Base-by-base conservation (phyloP, 2,888 invertebrate genomes). In the Bedellia somnulentella region DNA sequence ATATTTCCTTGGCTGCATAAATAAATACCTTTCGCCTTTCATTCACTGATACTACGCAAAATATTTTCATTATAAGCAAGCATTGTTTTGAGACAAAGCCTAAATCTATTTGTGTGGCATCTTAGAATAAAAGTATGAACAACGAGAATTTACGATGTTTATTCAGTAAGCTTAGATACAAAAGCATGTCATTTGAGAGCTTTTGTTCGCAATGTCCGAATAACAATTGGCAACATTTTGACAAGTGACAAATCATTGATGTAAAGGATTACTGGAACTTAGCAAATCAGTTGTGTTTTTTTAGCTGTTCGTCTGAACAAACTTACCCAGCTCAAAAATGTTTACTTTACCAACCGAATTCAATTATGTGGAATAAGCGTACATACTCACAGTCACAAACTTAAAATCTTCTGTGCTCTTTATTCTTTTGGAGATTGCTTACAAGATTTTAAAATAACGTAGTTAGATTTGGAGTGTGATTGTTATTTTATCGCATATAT, bases 141-240 rank as follows among this genome's bases (percentile, higher is more conserved):
- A 47, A 46, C 43, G 45, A 52, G 52, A 60, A 70, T 68, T 59
- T 62, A 59, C 49, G 50, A 64, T 68, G 59, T 73, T 70, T 70
- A 66, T 59, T 57, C 53, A 55, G 39, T 42, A 52, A 52, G 55
- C 48, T 47, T 37, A 36, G 37, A 37, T 44, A 67, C 67, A 67
- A 71, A 60, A 57, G 63, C 46, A 49, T 52, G 54, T 61, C 64
- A 63, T 60, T 62, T 60, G 54, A 55, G 53, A 50, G 47, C 49
- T 46, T 52, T 56, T 61, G 56, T 60, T 54, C 53, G 49, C 42
- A 49, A 61, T 57, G 54, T 48, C 57, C 44, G 43, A 52, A 46
- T 59, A 64, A 61, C 73, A 70, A 71, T 70, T 70, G 64, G 61
- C 52, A 49, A 57, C 60, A 53, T 56, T 63, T 66, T 56, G 55